Conservation (phyloP, 2,797 vertebrate species). For the Sebastes reedi region DNA sequence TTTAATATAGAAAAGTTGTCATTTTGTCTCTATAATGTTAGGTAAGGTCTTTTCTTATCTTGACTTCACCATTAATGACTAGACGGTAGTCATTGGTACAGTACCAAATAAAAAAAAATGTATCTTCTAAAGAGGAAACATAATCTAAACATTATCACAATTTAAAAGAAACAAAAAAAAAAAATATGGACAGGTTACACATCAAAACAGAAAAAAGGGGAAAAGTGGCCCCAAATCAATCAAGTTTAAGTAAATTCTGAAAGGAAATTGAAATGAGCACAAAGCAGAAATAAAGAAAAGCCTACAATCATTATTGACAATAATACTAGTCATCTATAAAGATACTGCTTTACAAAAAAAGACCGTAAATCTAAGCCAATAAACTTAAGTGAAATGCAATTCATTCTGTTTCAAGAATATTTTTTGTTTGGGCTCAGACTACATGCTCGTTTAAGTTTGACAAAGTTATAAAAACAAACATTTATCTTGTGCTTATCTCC, state of each 20-base stretch:
- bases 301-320: background rate
- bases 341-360: background rate
- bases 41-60: background rate
- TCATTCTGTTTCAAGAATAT: background rate
- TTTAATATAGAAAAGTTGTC: background rate
- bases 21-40: background rate
- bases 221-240: slow-evolving; percentile 15
- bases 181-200: slow-evolving; percentile 2
- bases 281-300: slow-evolving; percentile 21
- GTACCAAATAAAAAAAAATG: background rate
- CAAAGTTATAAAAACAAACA: background rate
- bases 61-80: background rate
- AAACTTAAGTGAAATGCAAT: slow-evolving; percentile 2
- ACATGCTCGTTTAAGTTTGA: background rate
- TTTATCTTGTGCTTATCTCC: background rate
- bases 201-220: background rate
- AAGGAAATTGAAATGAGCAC: slow-evolving; percentile 6
- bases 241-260: background rate
- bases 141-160: background rate
- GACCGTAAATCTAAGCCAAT: background rate
- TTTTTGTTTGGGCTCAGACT: background rate
- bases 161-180: background rate
- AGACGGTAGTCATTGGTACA: no score
- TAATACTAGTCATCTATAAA: slow-evolving; percentile 15
- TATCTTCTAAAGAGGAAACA: background rate